Conservation (phyloP, 2,113 vertebrate species). For the Ophthalmolycus amberensis region DNA sequence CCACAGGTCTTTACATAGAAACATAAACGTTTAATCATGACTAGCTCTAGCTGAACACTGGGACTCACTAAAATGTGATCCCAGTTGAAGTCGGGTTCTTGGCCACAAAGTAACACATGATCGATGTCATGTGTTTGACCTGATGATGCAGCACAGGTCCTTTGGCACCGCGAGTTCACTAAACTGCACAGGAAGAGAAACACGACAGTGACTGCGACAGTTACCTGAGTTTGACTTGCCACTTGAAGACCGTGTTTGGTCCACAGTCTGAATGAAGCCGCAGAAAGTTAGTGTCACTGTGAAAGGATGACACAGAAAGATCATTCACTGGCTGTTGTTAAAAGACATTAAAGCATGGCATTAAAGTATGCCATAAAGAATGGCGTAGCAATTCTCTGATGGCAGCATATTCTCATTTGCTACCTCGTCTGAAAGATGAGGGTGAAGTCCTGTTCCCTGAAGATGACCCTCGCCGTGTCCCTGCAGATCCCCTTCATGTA, state of each 20-base stretch:
- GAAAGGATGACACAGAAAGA: conserved; percentile 6
- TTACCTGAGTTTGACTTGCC: conserved; percentile 98
- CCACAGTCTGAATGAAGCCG: conserved; percentile 92
- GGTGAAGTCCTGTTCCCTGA: conserved; percentile 97
- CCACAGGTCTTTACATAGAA: no score
- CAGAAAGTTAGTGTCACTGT: conserved; percentile 91
- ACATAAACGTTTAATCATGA: no score
- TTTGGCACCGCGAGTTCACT: neutral
- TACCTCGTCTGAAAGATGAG: conserved; percentile 97
- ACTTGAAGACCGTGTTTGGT: conserved; percentile 93
- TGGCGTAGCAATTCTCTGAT: fast-evolving
- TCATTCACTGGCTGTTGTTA: neutral
- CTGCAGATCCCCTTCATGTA: conserved; percentile 94
- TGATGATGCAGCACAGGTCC: neutral
- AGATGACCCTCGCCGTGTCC: conserved; percentile 90
- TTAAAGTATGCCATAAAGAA: no score
- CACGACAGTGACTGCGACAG: neutral
- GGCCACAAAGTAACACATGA: neutral
- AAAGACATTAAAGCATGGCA: neutral
- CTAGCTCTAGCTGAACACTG: neutral
- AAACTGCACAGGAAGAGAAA: neutral
- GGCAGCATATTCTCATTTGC: neutral
- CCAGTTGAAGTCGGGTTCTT: neutral
- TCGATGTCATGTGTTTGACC: neutral
- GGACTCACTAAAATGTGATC: neutral